A percentile compares a stretch with the other conserved stretches of the same genome.
Evolutionary conservation across 2,888 invertebrate species (phyloP).

Genomic region (Cephus sareptanus): DNA sequence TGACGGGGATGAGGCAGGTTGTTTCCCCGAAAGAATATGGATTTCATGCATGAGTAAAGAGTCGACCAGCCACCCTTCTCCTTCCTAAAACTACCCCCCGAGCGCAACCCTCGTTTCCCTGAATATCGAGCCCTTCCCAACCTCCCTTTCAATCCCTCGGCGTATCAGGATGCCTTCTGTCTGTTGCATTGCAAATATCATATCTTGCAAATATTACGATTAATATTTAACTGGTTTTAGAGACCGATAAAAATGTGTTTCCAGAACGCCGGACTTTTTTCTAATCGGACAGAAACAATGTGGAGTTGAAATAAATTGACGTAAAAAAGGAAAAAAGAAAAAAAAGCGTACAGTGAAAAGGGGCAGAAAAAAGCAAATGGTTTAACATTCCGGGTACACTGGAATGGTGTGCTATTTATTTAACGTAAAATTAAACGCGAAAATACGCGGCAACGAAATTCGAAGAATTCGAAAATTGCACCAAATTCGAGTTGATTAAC

Average conservation of each 20-base stretch:
- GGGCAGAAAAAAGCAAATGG: neutral
- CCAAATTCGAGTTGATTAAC: neutral
- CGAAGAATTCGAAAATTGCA: neutral
- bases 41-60: conserved; percentile 54
- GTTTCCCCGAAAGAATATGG: conserved; percentile 58
- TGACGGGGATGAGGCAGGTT: conserved; percentile 49
- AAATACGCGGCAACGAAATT: neutral
- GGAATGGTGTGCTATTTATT: neutral
- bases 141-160: neutral
- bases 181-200: too few relatives aligned
- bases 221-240: neutral
- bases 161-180: neutral
- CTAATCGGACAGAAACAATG: neutral
- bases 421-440: neutral
- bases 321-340: neutral
- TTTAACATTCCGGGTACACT: neutral
- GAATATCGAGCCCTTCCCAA: neutral
- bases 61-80: conserved; percentile 9
- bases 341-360: neutral
- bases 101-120: neutral
- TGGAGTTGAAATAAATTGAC: neutral
- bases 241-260: too few relatives aligned
- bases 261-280: too few relatives aligned
- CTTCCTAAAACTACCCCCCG: neutral
- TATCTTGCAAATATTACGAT: too few relatives aligned